These are phyloP conservation scores for Cyphomyrus discorhynchus DNA, from an alignment of 2,113 vertebrate genomes.

Conservation along the genomic window DNA sequence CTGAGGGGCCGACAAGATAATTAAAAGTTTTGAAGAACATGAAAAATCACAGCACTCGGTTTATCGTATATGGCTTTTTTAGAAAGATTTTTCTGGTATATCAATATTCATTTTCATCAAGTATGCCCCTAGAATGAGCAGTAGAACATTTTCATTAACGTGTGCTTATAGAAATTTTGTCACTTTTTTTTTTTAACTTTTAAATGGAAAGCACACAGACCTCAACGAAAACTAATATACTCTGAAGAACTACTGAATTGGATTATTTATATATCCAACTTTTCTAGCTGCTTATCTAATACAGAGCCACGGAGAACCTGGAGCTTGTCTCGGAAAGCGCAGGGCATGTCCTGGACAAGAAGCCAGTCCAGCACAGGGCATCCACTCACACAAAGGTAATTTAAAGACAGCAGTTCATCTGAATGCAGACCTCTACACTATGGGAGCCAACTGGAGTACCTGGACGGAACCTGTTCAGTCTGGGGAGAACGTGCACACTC, in stretches of 20 bases:
- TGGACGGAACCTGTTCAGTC: neutral
- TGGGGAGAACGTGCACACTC: neutral
- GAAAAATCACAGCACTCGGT: neutral
- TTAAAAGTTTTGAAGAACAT: neutral
- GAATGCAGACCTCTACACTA: neutral
- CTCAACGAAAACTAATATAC: neutral
- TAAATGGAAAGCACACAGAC: neutral
- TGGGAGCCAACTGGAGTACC: neutral
- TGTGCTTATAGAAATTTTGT: neutral
- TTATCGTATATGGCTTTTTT: neutral
- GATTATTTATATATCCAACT: neutral
- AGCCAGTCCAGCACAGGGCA: neutral
- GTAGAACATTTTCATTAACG: neutral
- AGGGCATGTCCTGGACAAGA: neutral
- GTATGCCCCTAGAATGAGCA: neutral
- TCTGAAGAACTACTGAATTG: neutral
- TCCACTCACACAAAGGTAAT: neutral
- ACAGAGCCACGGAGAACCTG: neutral
- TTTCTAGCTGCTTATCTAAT: neutral
- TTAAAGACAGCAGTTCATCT: neutral
- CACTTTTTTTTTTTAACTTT: neutral
- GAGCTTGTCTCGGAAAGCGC: neutral
- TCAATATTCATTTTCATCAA: neutral
- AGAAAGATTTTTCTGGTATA: neutral
- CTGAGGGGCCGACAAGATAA: neutral